Percentiles rank a stretch among this genome's conserved stretches.
These are phyloP conservation scores for Pituophis catenifer DNA, from an alignment of 2,113 vertebrate species.

Conservation along the genomic window DNA sequence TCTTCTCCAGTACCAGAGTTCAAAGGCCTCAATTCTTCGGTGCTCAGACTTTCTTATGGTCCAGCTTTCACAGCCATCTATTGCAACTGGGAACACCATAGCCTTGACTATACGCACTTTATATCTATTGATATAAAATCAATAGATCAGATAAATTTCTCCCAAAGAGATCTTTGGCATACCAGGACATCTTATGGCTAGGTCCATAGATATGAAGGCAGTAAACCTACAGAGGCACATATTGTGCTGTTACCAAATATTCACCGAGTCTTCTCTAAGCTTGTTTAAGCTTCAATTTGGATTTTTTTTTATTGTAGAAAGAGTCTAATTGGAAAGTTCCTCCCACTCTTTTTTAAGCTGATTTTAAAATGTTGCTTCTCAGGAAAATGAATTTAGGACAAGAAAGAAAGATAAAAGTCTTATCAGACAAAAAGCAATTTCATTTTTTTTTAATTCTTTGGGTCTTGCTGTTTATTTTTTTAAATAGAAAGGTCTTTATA, in stretches of 20 bases:
- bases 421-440: neutral
- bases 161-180: too few species aligned
- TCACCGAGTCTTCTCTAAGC: neutral
- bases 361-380: neutral
- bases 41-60: too few species aligned
- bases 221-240: neutral
- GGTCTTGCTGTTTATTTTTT: neutral
- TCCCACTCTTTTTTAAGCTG: neutral
- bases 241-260: neutral
- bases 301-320: neutral
- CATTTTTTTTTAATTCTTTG: neutral
- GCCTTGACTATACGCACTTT: too few species aligned
- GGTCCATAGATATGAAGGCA: neutral
- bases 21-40: too few species aligned
- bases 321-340: neutral
- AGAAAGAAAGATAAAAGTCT: neutral
- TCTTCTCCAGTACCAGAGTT: too few species aligned
- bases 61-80: too few species aligned
- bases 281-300: neutral
- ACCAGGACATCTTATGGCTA: neutral
- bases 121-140: neutral
- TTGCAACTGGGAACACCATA: too few species aligned
- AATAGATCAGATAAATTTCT: neutral
- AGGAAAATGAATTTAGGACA: neutral
- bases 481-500: neutral